phyloP scores from a whole-genome alignment of 1,140 invertebrate species.

The Drosophila ironensis region DNA sequence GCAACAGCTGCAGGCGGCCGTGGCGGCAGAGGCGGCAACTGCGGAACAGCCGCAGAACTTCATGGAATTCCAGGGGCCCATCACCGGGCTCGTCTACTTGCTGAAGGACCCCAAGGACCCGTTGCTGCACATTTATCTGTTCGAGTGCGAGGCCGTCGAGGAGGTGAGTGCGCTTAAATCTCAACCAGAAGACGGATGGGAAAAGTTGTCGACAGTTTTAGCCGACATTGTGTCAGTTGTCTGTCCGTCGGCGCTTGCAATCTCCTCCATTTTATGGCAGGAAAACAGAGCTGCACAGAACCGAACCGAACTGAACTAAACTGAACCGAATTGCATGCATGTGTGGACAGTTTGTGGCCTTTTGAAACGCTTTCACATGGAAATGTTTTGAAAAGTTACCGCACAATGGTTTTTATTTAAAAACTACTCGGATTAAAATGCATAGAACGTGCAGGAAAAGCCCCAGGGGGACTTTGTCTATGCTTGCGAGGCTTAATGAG shows the following conservation, averaged over 20 bases:
- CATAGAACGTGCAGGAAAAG: constrained; percentile 22
- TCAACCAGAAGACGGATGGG: constrained; percentile 27
- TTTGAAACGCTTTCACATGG: constrained; percentile 50
- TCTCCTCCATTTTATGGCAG: constrained; percentile 22
- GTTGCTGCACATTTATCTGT: constrained; percentile 86
- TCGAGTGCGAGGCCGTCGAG: constrained; percentile 84
- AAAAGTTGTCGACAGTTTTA: constrained; percentile 47
- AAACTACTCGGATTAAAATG: constrained; percentile 45
- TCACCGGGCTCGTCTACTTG: constrained; percentile 84
- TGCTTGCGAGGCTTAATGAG: constrained; percentile 23
- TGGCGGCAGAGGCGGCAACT: constrained; percentile 51
- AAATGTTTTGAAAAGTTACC: constrained; percentile 54
- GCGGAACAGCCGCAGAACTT: constrained; percentile 69
- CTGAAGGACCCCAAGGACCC: constrained; percentile 85
- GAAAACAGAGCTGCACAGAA: constrained; percentile 4
- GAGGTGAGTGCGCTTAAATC: constrained; percentile 83
- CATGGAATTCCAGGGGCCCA: constrained; percentile 80
- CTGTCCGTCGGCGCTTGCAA: constrained; percentile 12
- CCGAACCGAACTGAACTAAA: not conserved
- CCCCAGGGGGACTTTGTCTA: constrained; percentile 11
- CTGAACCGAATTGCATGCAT: constrained; percentile 6
- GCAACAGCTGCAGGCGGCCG: constrained; percentile 46
- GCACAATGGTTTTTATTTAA: constrained; percentile 26
- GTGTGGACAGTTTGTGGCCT: constrained; percentile 42
- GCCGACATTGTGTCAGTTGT: constrained; percentile 35